Conservation (phyloP, 2,797 vertebrate genomes). For the Scarus forsteni region DNA sequence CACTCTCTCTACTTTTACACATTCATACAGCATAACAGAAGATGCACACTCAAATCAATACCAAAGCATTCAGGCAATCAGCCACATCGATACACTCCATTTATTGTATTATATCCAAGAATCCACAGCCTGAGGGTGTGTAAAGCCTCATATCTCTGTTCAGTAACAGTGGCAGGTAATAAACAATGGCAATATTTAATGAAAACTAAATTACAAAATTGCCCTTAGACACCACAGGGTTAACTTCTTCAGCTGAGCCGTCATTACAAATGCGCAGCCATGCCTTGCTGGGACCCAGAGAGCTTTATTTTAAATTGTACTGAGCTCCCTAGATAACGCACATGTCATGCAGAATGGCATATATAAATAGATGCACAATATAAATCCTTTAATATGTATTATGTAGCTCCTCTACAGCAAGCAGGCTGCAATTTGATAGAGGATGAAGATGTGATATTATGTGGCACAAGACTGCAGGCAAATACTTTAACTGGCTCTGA, state of each 20-base stretch:
- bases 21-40: not conserved
- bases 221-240: not conserved
- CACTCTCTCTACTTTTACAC: not conserved
- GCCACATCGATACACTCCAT: slow-evolving; percentile 15
- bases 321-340: slow-evolving; percentile 19
- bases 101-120: not conserved
- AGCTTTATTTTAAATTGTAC: slow-evolving; percentile 15
- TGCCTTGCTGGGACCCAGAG: slow-evolving; percentile 1
- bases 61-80: slow-evolving; percentile 9
- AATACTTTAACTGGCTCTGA: slow-evolving; percentile 4
- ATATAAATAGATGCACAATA: slow-evolving; percentile 18
- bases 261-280: slow-evolving; percentile 5
- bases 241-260: slow-evolving; percentile 4
- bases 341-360: slow-evolving; percentile 12
- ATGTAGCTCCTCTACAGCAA: slow-evolving; percentile 5
- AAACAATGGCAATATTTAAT: slow-evolving; percentile 8
- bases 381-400: not conserved
- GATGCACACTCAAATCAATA: slow-evolving; percentile 15
- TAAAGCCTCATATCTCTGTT: not conserved
- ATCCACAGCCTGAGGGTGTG: not conserved
- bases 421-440: not conserved
- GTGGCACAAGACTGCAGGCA: not conserved
- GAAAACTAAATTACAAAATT: slow-evolving; percentile 14
- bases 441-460: slow-evolving; percentile 3
- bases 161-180: not conserved